Conservation (phyloP, 2,888 invertebrate genomes). For the Cenopis cana region DNA sequence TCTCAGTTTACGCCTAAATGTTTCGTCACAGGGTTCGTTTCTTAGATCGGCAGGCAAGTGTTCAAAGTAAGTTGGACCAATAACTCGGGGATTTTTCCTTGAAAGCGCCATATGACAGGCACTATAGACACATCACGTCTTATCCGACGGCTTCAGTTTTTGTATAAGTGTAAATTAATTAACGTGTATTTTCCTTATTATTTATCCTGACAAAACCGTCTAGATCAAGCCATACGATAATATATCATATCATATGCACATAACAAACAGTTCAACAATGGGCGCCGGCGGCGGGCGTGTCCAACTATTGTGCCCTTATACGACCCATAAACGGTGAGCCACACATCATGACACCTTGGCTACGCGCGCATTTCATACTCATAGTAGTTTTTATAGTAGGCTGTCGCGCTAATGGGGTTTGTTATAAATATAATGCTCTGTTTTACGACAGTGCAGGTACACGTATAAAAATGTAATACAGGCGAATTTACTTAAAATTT, state of each 20-base stretch:
- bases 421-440: constrained; percentile 40
- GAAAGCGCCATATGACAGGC: too few species aligned
- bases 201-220: neutral
- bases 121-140: too few species aligned
- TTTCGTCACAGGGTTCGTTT: too few species aligned
- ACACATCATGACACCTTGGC: constrained; percentile 59
- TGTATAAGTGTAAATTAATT: too few species aligned
- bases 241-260: constrained; percentile 6
- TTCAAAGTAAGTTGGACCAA: too few species aligned
- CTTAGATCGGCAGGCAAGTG: too few species aligned
- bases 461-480: neutral
- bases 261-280: constrained; percentile 23
- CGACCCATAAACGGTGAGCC: constrained; percentile 67
- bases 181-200: too few species aligned
- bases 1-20: too few species aligned
- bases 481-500: too few species aligned
- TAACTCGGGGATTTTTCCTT: too few species aligned
- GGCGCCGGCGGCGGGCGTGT: constrained; percentile 41
- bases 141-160: too few species aligned
- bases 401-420: constrained; percentile 40
- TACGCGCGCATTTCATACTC: constrained; percentile 50
- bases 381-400: constrained; percentile 44
- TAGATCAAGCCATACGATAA: neutral
- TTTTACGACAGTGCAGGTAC: constrained; percentile 32
- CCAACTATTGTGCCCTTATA: constrained; percentile 63